Conservation (phyloP, 2,113 vertebrate genomes). For the Scopus umbretta region DNA sequence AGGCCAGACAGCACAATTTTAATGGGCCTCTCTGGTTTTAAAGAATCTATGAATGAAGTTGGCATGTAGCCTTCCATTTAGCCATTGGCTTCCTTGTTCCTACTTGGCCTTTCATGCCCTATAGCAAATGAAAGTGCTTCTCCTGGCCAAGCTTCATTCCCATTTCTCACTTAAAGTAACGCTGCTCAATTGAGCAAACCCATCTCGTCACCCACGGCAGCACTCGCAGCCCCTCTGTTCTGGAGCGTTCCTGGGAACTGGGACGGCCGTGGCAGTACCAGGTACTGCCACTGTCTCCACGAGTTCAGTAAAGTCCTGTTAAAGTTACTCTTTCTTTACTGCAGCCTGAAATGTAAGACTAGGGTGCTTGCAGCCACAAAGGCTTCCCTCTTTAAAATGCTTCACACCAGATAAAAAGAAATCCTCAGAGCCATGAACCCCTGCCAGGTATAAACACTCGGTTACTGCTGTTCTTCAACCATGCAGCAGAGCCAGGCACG, state of each 20-base stretch:
- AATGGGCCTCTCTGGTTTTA: neutral
- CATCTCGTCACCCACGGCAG: neutral
- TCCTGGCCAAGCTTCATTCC: neutral
- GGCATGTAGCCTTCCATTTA: neutral
- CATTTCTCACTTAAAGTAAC: neutral
- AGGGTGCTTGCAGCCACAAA: neutral
- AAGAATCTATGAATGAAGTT: neutral
- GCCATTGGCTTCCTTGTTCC: neutral
- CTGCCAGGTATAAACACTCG: fast-evolving
- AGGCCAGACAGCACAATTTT: neutral
- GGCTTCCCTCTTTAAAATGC: neutral
- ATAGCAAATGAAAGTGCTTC: neutral
- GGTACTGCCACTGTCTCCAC: neutral
- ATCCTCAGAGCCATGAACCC: neutral
- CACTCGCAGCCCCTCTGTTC: neutral
- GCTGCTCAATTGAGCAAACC: neutral
- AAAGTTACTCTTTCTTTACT: neutral
- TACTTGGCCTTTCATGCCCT: neutral
- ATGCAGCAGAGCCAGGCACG: neutral
- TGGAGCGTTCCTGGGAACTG: neutral
- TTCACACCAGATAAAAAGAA: neutral
- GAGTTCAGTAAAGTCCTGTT: neutral
- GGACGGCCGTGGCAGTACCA: neutral
- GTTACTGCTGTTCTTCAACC: neutral
- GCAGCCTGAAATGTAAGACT: neutral